Evolutionary conservation across 2,888 invertebrate species (phyloP).

Genomic region (Bombylius major): DNA sequence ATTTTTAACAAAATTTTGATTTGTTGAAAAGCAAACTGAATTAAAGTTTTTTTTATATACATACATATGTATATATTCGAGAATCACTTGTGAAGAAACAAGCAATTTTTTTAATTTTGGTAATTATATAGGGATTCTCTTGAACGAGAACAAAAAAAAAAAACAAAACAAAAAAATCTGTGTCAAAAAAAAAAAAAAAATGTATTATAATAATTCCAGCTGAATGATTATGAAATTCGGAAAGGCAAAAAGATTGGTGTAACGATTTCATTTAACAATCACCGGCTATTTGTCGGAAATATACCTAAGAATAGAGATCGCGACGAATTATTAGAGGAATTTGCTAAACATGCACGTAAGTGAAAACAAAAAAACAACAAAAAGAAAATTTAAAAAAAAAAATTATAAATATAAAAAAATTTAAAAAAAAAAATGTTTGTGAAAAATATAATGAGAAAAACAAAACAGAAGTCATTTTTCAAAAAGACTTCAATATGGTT

Average conservation of each 20-base stretch:
- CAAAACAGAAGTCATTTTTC: neutral
- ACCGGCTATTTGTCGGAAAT: constrained; percentile 99
- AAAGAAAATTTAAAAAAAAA: constrained; percentile 14
- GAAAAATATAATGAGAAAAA: neutral
- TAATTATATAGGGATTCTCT: neutral
- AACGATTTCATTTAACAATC: constrained; percentile 99
- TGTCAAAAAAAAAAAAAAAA: constrained; percentile 6
- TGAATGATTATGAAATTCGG: constrained; percentile 99
- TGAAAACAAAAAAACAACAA: constrained; percentile 30
- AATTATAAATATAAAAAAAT: neutral
- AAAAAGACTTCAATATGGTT: constrained; percentile 1
- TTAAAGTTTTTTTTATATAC: too few relatives aligned
- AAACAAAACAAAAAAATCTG: neutral
- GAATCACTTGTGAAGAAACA: too few relatives aligned
- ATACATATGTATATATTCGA: too few relatives aligned
- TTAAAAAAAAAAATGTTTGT: neutral
- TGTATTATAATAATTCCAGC: constrained; percentile 78
- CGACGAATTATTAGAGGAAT: constrained; percentile 98
- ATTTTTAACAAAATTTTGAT: too few relatives aligned
- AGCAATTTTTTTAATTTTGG: neutral
- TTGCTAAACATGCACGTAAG: constrained; percentile 99
- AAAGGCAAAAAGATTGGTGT: constrained; percentile 99
- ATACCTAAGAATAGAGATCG: constrained; percentile 99
- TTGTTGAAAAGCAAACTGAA: too few relatives aligned
- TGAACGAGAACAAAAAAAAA: neutral